phyloP scores from a whole-genome alignment of 2,888 invertebrate species.

The Crioceris asparagi region DNA sequence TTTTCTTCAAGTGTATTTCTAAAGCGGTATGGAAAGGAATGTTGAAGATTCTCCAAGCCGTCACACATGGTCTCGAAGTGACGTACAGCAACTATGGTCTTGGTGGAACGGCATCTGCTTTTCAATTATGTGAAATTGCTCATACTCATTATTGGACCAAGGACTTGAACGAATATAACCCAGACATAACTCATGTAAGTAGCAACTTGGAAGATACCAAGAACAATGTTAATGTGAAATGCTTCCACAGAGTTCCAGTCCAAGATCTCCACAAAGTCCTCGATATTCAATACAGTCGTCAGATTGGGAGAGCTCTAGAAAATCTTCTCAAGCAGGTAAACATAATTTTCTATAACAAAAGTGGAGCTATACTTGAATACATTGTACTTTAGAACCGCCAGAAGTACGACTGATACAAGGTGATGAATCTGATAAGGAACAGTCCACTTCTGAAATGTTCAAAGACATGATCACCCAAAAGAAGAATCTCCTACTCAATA shows the following conservation, averaged over 20 bases:
- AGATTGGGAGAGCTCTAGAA: constrained; percentile 46
- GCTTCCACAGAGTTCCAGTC: constrained; percentile 54
- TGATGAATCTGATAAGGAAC: constrained; percentile 51
- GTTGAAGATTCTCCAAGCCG: constrained; percentile 81
- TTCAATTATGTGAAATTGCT: constrained; percentile 93
- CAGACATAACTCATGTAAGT: constrained; percentile 35
- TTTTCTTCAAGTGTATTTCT: constrained; percentile 60
- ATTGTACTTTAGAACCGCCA: constrained; percentile 41
- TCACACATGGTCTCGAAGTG: constrained; percentile 81
- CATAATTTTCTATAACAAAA: neutral
- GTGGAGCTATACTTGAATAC: neutral
- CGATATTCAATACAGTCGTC: constrained; percentile 44
- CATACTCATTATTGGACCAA: constrained; percentile 98
- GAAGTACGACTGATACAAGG: constrained; percentile 49
- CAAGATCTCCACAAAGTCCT: constrained; percentile 55
- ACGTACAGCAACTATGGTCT: constrained; percentile 88
- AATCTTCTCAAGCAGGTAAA: constrained; percentile 55
- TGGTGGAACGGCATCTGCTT: constrained; percentile 95
- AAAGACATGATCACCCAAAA: constrained; percentile 90
- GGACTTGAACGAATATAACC: constrained; percentile 54
- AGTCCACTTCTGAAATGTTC: constrained; percentile 82
- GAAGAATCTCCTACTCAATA: constrained; percentile 74
- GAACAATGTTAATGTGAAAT: no score
- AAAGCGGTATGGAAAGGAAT: constrained; percentile 95
- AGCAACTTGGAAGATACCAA: no score